These are phyloP conservation scores for Acleris cristana DNA, from an alignment of 2,888 invertebrate genomes.

Conservation along the genomic window DNA sequence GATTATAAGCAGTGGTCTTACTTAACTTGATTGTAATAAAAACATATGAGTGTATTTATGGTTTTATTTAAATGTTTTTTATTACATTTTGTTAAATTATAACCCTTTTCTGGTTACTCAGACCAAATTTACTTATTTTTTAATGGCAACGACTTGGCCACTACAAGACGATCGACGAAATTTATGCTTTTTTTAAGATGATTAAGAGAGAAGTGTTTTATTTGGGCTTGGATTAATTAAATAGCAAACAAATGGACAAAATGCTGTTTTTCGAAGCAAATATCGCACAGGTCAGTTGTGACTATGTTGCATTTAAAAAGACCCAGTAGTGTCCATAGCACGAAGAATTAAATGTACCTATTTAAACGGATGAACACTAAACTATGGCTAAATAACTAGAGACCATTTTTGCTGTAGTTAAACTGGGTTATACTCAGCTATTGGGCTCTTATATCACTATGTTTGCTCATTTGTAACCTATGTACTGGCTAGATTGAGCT, in stretches of 20 bases:
- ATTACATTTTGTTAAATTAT: slow-evolving; percentile 27
- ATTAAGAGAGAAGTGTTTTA: slow-evolving; percentile 52
- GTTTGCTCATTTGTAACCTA: too few relatives aligned
- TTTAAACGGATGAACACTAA: slow-evolving; percentile 24
- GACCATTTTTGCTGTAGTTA: not conserved
- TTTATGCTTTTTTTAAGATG: slow-evolving; percentile 61
- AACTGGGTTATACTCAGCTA: too few relatives aligned
- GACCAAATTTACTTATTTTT: slow-evolving; percentile 42
- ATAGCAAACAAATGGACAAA: slow-evolving; percentile 20
- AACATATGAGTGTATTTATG: slow-evolving; percentile 63
- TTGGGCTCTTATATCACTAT: too few relatives aligned
- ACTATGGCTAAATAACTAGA: not conserved
- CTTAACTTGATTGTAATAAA: slow-evolving; percentile 68
- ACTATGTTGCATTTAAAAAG: slow-evolving; percentile 18
- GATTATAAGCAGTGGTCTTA: slow-evolving; percentile 58
- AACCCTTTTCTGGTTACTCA: slow-evolving; percentile 34
- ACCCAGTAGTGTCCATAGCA: slow-evolving; percentile 21
- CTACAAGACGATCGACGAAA: slow-evolving; percentile 77
- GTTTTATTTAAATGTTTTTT: slow-evolving; percentile 69
- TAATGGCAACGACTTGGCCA: slow-evolving; percentile 51
- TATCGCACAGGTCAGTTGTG: slow-evolving; percentile 30
- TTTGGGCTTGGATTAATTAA: slow-evolving; percentile 59
- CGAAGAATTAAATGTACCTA: not conserved
- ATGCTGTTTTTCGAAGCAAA: slow-evolving; percentile 14
- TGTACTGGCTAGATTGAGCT: too few relatives aligned